Percentiles rank a stretch among this genome's conserved stretches.
Evolutionary conservation across 2,888 invertebrate genomes (phyloP).

Genomic region (Colostygia pectinataria): DNA sequence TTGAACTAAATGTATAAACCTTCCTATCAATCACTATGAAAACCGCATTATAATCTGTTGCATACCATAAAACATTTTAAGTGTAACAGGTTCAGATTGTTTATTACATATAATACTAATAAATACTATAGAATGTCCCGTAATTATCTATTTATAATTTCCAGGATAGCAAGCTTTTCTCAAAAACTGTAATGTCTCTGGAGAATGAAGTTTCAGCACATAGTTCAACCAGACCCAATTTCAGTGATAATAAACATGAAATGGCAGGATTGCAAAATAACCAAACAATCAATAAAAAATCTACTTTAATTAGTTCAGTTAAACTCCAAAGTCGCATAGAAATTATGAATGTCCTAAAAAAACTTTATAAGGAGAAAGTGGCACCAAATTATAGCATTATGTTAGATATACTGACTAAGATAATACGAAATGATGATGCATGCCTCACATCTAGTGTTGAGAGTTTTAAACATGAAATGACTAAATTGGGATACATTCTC

Average conservation of each 20-base stretch:
- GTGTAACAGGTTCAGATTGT: no score
- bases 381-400: constrained; percentile 9
- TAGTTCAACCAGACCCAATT: not conserved
- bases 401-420: constrained; percentile 11
- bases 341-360: constrained; percentile 26
- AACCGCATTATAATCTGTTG: no score
- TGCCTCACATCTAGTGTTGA: constrained; percentile 2
- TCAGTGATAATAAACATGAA: not conserved
- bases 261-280: not conserved
- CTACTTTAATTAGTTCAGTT: not conserved
- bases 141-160: not conserved
- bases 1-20: no score
- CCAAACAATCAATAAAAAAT: not conserved
- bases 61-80: no score
- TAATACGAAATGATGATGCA: constrained; percentile 23
- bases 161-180: not conserved
- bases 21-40: no score
- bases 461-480: constrained; percentile 33
- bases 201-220: not conserved
- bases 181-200: not conserved
- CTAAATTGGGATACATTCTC: constrained; percentile 41
- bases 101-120: no score
- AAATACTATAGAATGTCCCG: no score
- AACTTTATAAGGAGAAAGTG: constrained; percentile 12
- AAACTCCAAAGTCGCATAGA: constrained; percentile 11